phyloP scores from a whole-genome alignment of 2,113 vertebrate genomes.

The Lathamus discolor region DNA sequence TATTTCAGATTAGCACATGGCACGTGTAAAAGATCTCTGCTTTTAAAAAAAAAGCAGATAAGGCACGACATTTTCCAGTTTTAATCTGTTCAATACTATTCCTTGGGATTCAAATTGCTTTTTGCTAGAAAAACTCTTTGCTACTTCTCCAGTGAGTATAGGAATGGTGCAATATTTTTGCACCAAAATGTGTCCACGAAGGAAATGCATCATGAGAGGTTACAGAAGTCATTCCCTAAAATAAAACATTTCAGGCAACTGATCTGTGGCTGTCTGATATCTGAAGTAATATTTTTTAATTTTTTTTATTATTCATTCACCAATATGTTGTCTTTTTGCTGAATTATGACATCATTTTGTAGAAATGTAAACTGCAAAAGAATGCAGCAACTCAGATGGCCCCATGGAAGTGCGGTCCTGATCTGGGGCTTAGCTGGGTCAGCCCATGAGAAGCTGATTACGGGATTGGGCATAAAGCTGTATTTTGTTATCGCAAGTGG shows the following conservation, averaged over 20 bases:
- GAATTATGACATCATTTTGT: neutral
- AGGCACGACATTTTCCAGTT: neutral
- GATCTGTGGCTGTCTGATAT: neutral
- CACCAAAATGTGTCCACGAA: neutral
- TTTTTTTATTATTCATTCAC: accelerated
- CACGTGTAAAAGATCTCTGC: neutral
- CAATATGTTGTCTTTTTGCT: neutral
- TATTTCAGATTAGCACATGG: neutral
- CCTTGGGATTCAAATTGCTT: neutral
- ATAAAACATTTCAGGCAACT: neutral
- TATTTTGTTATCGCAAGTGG: neutral
- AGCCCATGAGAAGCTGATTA: slow-evolving; percentile 19
- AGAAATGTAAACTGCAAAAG: neutral
- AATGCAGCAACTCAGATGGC: neutral
- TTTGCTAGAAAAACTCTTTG: neutral
- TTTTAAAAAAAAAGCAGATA: neutral
- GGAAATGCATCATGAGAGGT: neutral
- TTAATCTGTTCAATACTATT: neutral
- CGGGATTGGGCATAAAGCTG: neutral
- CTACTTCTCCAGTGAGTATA: neutral
- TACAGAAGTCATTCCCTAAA: neutral
- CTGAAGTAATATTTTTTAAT: neutral
- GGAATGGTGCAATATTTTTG: accelerated
- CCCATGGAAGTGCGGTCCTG: neutral
- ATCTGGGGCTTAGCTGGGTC: neutral